Conservation (phyloP, 2,888 invertebrate species). For the Sycophila texana region DNA sequence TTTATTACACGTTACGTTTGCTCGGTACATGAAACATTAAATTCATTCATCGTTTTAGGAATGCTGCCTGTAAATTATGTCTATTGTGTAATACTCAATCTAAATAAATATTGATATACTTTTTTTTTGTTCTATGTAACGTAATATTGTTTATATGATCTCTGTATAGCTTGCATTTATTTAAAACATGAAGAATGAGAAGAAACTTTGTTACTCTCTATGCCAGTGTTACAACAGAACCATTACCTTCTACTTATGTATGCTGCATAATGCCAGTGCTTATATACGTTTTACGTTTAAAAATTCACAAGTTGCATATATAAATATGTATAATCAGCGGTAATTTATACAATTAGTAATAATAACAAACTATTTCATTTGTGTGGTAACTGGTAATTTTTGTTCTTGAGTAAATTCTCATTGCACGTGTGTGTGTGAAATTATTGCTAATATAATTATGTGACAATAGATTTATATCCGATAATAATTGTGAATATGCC, state of each 20-base stretch:
- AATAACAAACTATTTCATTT: slow-evolving; percentile 13
- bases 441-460: slow-evolving; percentile 18
- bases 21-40: slow-evolving; percentile 9
- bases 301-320: too few relatives aligned
- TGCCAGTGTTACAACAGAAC: too few relatives aligned
- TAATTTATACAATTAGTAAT: slow-evolving; percentile 7
- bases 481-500: background rate
- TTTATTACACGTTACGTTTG: background rate
- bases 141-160: slow-evolving; percentile 2
- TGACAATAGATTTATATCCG: background rate
- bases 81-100: background rate
- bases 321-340: too few relatives aligned
- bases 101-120: slow-evolving; percentile 22
- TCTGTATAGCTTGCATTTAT: background rate
- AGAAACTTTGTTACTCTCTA: too few relatives aligned
- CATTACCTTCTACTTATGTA: too few relatives aligned
- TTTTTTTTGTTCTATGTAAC: slow-evolving; percentile 12
- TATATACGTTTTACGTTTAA: too few relatives aligned
- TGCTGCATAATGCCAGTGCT: too few relatives aligned
- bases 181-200: background rate
- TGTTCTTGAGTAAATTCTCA: slow-evolving; percentile 16
- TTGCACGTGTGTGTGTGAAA: slow-evolving; percentile 41
- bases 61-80: slow-evolving; percentile 26
- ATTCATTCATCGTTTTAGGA: slow-evolving; percentile 9
- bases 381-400: slow-evolving; percentile 41